Conservation (phyloP, 2,113 vertebrate species). For the Rhipidura dahli region DNA sequence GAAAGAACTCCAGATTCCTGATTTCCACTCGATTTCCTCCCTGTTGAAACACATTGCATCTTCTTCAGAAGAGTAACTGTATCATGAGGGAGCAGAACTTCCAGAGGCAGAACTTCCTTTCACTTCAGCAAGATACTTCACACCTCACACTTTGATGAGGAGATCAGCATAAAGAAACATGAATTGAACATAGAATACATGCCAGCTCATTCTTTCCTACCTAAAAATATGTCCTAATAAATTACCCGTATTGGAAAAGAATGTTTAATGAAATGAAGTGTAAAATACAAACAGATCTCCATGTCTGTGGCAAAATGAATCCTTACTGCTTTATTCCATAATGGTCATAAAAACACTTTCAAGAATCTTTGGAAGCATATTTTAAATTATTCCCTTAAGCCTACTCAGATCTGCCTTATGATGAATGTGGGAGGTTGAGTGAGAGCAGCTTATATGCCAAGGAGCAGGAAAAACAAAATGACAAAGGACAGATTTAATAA, state of each 20-base stretch:
- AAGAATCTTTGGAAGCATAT: neutral
- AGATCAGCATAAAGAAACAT: neutral
- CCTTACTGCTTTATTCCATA: neutral
- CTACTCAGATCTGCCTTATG: conserved; percentile 14
- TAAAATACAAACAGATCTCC: neutral
- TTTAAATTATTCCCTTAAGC: conserved; percentile 30
- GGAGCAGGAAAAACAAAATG: neutral
- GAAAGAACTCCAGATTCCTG: neutral
- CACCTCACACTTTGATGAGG: neutral
- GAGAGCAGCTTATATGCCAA: conserved; percentile 20
- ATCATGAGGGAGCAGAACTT: neutral
- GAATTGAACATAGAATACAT: neutral
- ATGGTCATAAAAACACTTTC: neutral
- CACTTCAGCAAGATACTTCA: neutral
- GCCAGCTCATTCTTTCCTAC: neutral
- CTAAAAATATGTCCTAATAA: neutral
- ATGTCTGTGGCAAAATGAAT: neutral
- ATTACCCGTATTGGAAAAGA: neutral
- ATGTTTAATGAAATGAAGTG: neutral
- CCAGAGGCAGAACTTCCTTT: neutral
- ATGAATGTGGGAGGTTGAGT: conserved; percentile 44
- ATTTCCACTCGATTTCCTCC: neutral
- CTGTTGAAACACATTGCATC: neutral
- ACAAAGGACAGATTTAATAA: conserved; percentile 24
- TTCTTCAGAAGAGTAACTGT: neutral